Base-by-base conservation (phyloP, 2,113 vertebrate species). In the Hiodon tergisus region DNA sequence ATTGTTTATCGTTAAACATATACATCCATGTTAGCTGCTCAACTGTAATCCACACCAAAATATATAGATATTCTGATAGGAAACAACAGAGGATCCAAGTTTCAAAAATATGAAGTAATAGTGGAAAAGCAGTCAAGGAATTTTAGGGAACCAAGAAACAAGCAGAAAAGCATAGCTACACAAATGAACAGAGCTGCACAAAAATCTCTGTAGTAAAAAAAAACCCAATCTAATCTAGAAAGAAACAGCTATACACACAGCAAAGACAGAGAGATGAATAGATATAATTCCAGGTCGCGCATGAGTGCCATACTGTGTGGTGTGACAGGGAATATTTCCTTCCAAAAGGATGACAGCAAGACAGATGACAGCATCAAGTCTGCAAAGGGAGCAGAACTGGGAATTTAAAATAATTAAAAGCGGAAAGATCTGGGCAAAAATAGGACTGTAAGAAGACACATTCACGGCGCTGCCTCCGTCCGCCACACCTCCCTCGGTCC, bases 401-500 rank as follows among this genome's bases (percentile, higher is more conserved):
- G 71, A 17, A 59, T 17, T 48, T 31, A 17, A 8, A 54, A 9
- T 50, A 71, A 52, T 72, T 8, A 51, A 67, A 75, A 67, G 63
- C 54, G 46, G 54, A 68, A 10, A 57, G 57, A 59, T 54, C 65
- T 52, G 4, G 52, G 11, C 2, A 50, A 70, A 67, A 74, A 16
- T 3, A 76, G 63, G 16, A 61, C 17, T 10, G 61, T 8, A 69
- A 74, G 51, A 53, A 78, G 83, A 80, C 69, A 46, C 69, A 73
- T 72, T 76, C 58, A 78, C 73, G 16, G 78, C 79, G 76, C 73
- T 14, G 77, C 81, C 72, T 80, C 83, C 81, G 72, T 84, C 81
- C 67, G 75, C 80, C 77, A 80, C 83, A 75, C 73, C 76, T 75
- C 80, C 84, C 76, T 81, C 80, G 69, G 83, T 87, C 87, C 86